A percentile compares a stretch with the other conserved stretches of the same genome.
Conservation (phyloP, 2,797 vertebrate species). For the Chaunax sp. region DNA sequence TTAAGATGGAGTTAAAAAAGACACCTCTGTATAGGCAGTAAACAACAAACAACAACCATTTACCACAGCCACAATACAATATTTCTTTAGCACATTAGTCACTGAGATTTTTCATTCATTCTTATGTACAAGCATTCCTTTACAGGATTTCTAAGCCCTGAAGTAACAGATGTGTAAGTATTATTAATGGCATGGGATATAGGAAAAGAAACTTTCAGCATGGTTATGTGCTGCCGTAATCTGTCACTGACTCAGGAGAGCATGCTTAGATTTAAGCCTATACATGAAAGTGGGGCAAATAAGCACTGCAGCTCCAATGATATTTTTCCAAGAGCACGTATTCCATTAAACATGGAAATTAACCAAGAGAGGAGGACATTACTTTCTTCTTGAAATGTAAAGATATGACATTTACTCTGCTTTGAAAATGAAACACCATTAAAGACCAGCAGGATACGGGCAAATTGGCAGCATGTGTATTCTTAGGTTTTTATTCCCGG, state of each 20-base stretch:
- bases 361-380: conserved; percentile 24
- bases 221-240: conserved; percentile 35
- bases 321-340: conserved; percentile 18
- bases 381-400: conserved; percentile 34
- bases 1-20: background rate
- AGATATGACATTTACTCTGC: conserved; percentile 17
- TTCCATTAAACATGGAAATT: conserved; percentile 39
- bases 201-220: conserved; percentile 19
- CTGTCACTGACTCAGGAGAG: conserved; percentile 23
- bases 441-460: conserved; percentile 5
- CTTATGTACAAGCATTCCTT: conserved; percentile 11
- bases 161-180: conserved; percentile 32
- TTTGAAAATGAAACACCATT: conserved; percentile 36
- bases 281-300: conserved; percentile 46
- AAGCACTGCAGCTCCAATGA: conserved; percentile 4
- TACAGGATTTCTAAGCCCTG: conserved; percentile 24
- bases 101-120: conserved; percentile 28
- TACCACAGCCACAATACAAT: conserved; percentile 40
- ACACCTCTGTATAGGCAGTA: conserved; percentile 25
- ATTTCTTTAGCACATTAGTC: conserved; percentile 17
- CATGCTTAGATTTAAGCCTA: conserved; percentile 32
- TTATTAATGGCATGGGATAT: conserved; percentile 41
- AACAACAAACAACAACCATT: conserved; percentile 43
- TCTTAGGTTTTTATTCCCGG: conserved; percentile 3
- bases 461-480: conserved; percentile 14